Conservation (phyloP, 2,113 vertebrate genomes). For the Sinocyclocheilus maitianheensis region DNA sequence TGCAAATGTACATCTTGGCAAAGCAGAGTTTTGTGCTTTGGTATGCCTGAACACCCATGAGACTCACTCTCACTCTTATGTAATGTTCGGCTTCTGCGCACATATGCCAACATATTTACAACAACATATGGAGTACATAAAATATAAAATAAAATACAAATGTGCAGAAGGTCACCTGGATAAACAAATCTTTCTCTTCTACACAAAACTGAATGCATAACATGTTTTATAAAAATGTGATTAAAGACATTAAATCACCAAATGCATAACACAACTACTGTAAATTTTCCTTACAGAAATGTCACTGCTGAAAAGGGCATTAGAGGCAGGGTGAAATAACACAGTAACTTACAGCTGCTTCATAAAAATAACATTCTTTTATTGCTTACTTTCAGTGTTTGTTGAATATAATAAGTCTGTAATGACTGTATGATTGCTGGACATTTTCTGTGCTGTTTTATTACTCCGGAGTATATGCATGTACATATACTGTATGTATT, state of each 20-base stretch:
- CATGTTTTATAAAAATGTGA: neutral
- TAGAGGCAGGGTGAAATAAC: neutral
- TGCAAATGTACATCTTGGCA: neutral
- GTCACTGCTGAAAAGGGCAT: neutral
- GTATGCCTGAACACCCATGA: neutral
- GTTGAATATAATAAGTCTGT: neutral
- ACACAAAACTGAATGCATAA: neutral
- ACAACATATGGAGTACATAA: neutral
- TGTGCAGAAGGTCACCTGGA: neutral
- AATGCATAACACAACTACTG: neutral
- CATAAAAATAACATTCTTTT: neutral
- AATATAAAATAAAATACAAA: neutral
- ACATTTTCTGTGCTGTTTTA: neutral
- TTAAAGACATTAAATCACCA: neutral
- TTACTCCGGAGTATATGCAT: neutral
- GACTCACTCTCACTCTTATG: neutral
- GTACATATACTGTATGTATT: neutral
- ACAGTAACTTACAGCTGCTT: neutral
- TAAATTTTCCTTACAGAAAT: neutral
- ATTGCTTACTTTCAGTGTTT: neutral
- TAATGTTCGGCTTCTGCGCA: conserved; percentile 15
- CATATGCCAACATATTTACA: conserved; percentile 12
- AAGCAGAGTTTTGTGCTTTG: neutral
- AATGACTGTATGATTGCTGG: neutral
- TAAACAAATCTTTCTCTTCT: neutral